A percentile compares a stretch with the other conserved stretches of the same genome.
phyloP scores from a whole-genome alignment of 2,888 invertebrate species.

The Scotopteryx bipunctaria region DNA sequence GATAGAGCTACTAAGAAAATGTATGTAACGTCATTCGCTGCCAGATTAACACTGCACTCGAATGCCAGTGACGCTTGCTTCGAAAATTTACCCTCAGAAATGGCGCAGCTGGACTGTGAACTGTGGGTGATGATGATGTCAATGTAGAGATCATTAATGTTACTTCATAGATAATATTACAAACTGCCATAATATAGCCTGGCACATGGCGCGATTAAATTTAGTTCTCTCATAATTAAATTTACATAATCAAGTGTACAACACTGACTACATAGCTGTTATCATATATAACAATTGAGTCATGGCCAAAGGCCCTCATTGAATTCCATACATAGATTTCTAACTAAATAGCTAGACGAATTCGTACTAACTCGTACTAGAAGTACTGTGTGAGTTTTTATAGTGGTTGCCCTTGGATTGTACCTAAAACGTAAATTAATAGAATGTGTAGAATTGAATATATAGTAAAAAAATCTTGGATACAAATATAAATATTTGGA shows the following conservation, averaged over 20 bases:
- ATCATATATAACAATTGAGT: constrained; percentile 17
- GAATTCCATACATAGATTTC: constrained; percentile 12
- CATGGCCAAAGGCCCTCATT: constrained; percentile 19
- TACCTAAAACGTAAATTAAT: neutral
- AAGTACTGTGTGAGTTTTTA: neutral
- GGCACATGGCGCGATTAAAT: neutral
- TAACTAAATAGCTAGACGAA: constrained; percentile 9
- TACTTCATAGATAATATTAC: too few species aligned
- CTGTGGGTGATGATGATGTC: too few species aligned
- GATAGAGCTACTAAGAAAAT: too few species aligned
- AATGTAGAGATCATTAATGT: too few species aligned
- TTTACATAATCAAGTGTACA: constrained; percentile 3
- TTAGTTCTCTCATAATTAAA: neutral
- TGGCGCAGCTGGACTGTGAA: too few species aligned
- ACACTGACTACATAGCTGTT: constrained; percentile 5
- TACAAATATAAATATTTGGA: too few species aligned
- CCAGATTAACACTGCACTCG: too few species aligned
- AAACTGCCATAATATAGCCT: too few species aligned
- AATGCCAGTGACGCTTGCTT: too few species aligned
- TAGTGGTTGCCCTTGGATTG: constrained; percentile 4
- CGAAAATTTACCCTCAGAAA: too few species aligned
- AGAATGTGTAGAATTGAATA: neutral
- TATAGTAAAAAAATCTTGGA: too few species aligned
- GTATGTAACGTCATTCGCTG: too few species aligned
- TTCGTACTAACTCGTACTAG: constrained; percentile 3